These are phyloP conservation scores for Apis dorsata DNA, from an alignment of 1,140 invertebrate species.

Conservation along the genomic window DNA sequence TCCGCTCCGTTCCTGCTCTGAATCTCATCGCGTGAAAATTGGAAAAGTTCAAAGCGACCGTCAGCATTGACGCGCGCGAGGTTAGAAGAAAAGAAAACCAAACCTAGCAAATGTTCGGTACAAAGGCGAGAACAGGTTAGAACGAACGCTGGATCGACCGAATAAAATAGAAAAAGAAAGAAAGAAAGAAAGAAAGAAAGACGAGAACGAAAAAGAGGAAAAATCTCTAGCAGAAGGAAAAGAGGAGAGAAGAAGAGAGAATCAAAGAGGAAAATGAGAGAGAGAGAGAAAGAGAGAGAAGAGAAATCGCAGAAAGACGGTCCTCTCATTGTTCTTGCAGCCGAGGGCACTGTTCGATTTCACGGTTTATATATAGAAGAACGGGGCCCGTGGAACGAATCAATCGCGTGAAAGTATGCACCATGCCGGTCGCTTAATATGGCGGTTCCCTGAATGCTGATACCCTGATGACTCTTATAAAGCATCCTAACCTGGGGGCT, in stretches of 20 bases:
- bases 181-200: conserved; percentile 7
- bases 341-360: conserved; percentile 59
- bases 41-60: conserved; percentile 65
- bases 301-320: conserved; percentile 12
- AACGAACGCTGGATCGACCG: conserved; percentile 1
- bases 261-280: conserved; percentile 5
- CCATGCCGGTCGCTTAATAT: conserved; percentile 51
- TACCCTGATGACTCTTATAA: conserved; percentile 29
- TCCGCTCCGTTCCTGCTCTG: conserved; percentile 42
- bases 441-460: conserved; percentile 24
- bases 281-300: conserved; percentile 14
- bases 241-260: not conserved
- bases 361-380: conserved; percentile 19
- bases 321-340: conserved; percentile 50
- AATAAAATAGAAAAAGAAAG: conserved; percentile 10
- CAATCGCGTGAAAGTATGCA: conserved; percentile 57
- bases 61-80: conserved; percentile 29
- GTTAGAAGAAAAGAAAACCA: conserved; percentile 39
- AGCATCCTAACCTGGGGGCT: not conserved
- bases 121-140: conserved; percentile 15
- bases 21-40: conserved; percentile 65
- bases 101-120: not conserved
- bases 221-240: not conserved
- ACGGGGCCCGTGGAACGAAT: conserved; percentile 54
- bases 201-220: not conserved